phyloP scores from a whole-genome alignment of 35 echinoderm and acorn worm species.

The Nesometra sesokonis region DNA sequence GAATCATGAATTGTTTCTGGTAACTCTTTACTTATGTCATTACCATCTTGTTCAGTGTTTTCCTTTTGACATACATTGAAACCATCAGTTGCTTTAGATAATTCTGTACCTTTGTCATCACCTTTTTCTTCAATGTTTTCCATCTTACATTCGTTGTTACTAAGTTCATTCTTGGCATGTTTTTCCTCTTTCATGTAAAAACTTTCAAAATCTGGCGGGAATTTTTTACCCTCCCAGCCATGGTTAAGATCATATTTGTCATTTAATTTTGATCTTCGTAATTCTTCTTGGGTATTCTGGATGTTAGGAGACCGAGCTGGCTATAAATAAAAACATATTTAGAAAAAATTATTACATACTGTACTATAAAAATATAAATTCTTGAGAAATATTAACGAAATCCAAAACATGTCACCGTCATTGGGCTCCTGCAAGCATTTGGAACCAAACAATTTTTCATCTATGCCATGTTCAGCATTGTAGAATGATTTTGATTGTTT shows the following conservation, averaged over 20 bases:
- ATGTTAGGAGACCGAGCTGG: neutral
- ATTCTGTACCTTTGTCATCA: neutral
- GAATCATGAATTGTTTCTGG: neutral
- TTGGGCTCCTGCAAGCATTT: no score
- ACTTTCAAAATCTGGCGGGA: neutral
- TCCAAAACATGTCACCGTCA: no score
- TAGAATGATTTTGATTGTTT: no score
- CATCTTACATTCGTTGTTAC: neutral
- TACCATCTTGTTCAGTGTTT: no score
- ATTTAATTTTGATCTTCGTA: neutral
- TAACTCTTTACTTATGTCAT: no score
- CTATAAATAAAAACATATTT: no score
- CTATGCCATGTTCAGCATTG: no score
- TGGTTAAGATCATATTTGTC: neutral
- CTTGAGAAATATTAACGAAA: no score
- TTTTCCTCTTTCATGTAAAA: neutral
- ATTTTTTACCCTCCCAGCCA: neutral
- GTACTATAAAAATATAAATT: no score
- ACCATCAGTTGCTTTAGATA: neutral
- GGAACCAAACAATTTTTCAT: no score
- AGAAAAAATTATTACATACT: no score
- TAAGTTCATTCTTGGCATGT: neutral
- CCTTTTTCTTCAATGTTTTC: neutral
- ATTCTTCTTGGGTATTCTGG: neutral
- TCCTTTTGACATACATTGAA: neutral